Evolutionary conservation across 1,140 invertebrate genomes (phyloP).

Genomic region (Bicyclus anynana): DNA sequence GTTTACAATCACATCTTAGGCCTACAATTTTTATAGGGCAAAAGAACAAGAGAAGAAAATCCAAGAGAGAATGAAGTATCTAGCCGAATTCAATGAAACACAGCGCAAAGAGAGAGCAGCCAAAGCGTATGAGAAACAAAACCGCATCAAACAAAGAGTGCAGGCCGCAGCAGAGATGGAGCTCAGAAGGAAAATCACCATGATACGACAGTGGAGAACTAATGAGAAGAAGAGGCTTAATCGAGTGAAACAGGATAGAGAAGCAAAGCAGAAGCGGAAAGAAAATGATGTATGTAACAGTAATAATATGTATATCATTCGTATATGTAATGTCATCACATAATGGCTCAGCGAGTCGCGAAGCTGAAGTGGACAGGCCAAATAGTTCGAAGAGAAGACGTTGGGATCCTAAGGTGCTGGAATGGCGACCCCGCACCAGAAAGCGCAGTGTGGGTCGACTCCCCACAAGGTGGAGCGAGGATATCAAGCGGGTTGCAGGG

Average conservation of each 20-base stretch:
- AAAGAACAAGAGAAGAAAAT: constrained; percentile 66
- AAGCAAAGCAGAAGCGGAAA: constrained; percentile 42
- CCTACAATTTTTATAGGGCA: constrained; percentile 34
- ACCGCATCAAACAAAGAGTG: constrained; percentile 61
- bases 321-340: too few species aligned
- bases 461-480: too few species aligned
- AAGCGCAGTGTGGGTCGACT: too few species aligned
- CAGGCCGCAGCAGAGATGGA: constrained; percentile 67
- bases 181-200: constrained; percentile 61
- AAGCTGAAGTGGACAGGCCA: too few species aligned
- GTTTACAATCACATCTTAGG: too few species aligned
- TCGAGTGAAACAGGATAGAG: constrained; percentile 48
- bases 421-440: too few species aligned
- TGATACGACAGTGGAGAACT: constrained; percentile 60
- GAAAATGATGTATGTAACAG: constrained; percentile 47
- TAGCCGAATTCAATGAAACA: constrained; percentile 61
- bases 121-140: constrained; percentile 50
- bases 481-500: too few species aligned
- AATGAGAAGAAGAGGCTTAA: constrained; percentile 64
- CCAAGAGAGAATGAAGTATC: constrained; percentile 55
- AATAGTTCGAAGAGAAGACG: too few species aligned
- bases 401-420: too few species aligned
- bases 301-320: too few species aligned
- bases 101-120: constrained; percentile 52
- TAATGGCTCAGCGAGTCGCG: too few species aligned